Conservation (phyloP, 2,113 vertebrate species). For the Planiliza haematocheilus region DNA sequence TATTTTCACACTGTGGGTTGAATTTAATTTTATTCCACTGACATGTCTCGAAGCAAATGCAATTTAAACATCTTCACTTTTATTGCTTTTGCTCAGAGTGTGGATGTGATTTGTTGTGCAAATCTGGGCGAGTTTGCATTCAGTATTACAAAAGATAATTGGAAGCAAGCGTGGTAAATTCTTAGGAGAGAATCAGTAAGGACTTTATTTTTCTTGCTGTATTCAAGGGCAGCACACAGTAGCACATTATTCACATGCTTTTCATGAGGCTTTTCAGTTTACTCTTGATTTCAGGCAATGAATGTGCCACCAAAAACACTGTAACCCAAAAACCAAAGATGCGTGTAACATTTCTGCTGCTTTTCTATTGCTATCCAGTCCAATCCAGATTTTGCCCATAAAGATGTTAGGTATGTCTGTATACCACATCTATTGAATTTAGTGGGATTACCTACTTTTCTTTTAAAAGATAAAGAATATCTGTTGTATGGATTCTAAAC, state of each 20-base stretch:
- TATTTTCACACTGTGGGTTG: conserved; percentile 32
- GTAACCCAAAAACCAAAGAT: neutral
- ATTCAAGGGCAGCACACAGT: conserved; percentile 19
- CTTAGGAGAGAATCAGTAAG: conserved; percentile 19
- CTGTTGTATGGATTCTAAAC: neutral
- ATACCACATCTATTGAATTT: neutral
- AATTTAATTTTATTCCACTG: conserved; percentile 52
- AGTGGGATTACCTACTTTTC: neutral
- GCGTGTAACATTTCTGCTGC: no score
- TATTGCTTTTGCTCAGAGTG: conserved; percentile 37
- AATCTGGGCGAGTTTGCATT: conserved; percentile 44
- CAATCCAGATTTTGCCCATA: neutral
- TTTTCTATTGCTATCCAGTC: neutral
- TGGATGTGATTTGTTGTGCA: conserved; percentile 50
- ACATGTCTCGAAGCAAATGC: conserved; percentile 37
- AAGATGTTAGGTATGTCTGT: no score
- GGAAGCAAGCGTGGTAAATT: conserved; percentile 21
- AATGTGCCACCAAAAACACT: conserved; percentile 2
- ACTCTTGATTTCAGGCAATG: conserved; percentile 8
- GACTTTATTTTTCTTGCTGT: neutral
- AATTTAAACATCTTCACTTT: conserved; percentile 54
- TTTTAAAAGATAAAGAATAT: neutral
- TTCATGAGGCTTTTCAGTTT: conserved; percentile 16
- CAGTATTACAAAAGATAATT: conserved; percentile 55
- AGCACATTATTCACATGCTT: conserved; percentile 19